Evolutionary conservation across 92 coral and sea anemone genomes (phyloP), one percentile per base, ranked within the genome.

Genomic region (Zoanthus sociatus): DNA sequence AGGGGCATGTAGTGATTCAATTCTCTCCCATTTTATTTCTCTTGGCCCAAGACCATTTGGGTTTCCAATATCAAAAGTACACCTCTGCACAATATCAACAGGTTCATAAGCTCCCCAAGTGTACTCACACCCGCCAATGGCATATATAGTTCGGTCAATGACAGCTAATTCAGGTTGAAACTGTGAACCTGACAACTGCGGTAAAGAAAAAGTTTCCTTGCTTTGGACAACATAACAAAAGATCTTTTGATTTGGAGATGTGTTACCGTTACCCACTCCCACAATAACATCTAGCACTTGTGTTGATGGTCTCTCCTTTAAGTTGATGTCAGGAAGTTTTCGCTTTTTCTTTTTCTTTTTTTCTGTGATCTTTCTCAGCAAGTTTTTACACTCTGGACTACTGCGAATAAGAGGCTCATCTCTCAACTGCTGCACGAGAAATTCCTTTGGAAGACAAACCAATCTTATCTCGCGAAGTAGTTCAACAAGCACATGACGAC

Each of bases 181-280:
- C n/a, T 81, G 85, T 12, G 85, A 81, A 4, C 85, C 85, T 10
- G 37, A 3, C 5, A 81, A 66, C 13, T 66, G 75, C 5, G 85
- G 85, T 53, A 81, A 63, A n/a, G 42, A 37, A 42, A 64, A 81
- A 0, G 85, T 66, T 81, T 66, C 85, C 47, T 81, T 66, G 60
- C 85, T 81, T 51, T 81, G 85, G 64, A 81, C 85, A 64, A 67
- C 85, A 81, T 66, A 81, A 66, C 85, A 81, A 81, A 81, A 81
- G 7, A 81, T 64, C 66, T 81, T 81, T 61, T 81, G 85, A 66
- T 66, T 64, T 31, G 73, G 33, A 3, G 85, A 30, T 20, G 73
- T 30, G 15, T 81, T 81, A 21, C 85, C 85, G 66, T 81, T 81
- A 33, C 85, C 73, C 0, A 81, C 74, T 47, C 85, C 85, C 26